Evolutionary conservation across 2,888 invertebrate genomes (phyloP), one percentile per base, ranked within the genome.

Genomic region (Cheilosia scutellata): DNA sequence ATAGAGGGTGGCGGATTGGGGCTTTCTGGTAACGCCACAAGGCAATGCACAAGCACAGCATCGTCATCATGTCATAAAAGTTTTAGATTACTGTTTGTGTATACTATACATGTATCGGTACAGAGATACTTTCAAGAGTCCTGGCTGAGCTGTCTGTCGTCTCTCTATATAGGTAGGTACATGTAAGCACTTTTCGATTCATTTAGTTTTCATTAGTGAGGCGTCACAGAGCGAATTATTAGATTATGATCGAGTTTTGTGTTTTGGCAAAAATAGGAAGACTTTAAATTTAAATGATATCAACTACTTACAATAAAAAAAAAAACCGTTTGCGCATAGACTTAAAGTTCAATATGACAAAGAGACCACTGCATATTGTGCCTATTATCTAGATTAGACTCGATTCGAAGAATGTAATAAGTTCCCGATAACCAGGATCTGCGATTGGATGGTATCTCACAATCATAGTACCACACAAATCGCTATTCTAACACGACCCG

Each of bases 201-300:
- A 84, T 84, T 84, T 80, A 84, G 80, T 80, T 84, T 84, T 84
- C 84, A 80, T 76, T 80, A 80, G 66, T 60, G 63, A 84, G 75
- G 65, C 79, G 80, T 80, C 84, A 75, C 70, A 44, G 60, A n/a
- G 70, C 31, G 80, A 76, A 65, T 84, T 79, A 60, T 84, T 79
- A 60, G 63, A 80, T 79, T 79, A 75, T 51, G 70, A 33, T 63
- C 57, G 44, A 47, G 11, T 25, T 51, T 65, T 55, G 47, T 42
- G 63, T 51, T 58, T 58, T 11, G 63, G 44, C 37, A 58, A 74
- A 74, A 53, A 40, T 65, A 55, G 47, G 55, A 13, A 51, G 57
- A 37, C 57, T 57, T 78, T 68, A 63, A 74, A 74, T 31, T 42
- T 29, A 27, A 29, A 51, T 25, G 11, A 4, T 47, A 20, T 16